phyloP scores from a whole-genome alignment of 2,113 vertebrate species.

The Forbesichthys papilliferus region DNA sequence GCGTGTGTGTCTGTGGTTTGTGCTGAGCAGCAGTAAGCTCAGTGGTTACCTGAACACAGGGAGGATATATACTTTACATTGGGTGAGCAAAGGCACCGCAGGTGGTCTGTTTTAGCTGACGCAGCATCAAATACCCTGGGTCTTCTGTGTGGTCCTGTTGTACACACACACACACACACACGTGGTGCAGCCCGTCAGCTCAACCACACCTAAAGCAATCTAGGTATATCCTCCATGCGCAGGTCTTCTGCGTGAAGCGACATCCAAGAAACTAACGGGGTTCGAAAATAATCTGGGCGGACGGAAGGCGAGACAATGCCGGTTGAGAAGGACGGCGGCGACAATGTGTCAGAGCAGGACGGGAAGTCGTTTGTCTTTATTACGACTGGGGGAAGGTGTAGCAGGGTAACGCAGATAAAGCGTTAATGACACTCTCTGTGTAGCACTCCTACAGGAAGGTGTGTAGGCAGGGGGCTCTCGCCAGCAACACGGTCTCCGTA shows the following conservation, averaged over 20 bases:
- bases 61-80: too few species aligned
- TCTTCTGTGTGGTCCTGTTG: neutral
- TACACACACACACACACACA: neutral
- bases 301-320: conserved; percentile 41
- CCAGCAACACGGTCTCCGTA: conserved; percentile 16
- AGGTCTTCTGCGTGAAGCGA: neutral
- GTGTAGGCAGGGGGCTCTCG: neutral
- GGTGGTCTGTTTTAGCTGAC: too few species aligned
- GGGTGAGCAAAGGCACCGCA: too few species aligned
- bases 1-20: too few species aligned
- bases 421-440: neutral
- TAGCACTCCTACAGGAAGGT: neutral
- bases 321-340: conserved; percentile 50
- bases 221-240: too few species aligned
- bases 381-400: conserved; percentile 14
- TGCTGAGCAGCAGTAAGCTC: too few species aligned
- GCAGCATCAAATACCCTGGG: too few species aligned
- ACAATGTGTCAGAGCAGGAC: conserved; percentile 31
- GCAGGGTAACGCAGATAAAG: conserved; percentile 15
- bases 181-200: too few species aligned
- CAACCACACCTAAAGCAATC: too few species aligned
- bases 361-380: conserved; percentile 50
- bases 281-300: conserved; percentile 25
- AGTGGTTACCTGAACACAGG: too few species aligned
- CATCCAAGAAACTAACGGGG: neutral